Evolutionary conservation across 2,113 vertebrate species (phyloP).

Genomic region (Chloropsis hardwickii): DNA sequence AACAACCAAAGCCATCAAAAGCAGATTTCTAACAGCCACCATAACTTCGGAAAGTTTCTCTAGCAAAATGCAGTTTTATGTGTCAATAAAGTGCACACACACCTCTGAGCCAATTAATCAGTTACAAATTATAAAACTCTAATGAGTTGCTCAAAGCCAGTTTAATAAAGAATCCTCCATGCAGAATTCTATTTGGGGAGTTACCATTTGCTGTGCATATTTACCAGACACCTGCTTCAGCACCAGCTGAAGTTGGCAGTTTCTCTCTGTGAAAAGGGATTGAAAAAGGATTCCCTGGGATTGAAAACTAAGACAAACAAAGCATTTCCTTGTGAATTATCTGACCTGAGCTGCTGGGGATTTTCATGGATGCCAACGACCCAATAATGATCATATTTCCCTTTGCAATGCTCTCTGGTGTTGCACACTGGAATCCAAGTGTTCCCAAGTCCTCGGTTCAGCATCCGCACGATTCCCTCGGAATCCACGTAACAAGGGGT

Average conservation of each 20-base stretch:
- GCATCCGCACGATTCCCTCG: slow-evolving; percentile 83
- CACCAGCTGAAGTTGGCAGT: background rate
- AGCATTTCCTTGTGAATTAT: background rate
- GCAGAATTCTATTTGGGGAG: background rate
- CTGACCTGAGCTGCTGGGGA: slow-evolving; percentile 92
- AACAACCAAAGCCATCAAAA: background rate
- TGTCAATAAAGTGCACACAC: background rate
- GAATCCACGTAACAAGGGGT: slow-evolving; percentile 91
- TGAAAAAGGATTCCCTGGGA: background rate
- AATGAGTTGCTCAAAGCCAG: background rate
- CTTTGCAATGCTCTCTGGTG: slow-evolving; percentile 89
- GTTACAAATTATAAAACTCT: background rate
- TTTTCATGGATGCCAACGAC: slow-evolving; percentile 92
- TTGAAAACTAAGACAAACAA: background rate
- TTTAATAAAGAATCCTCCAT: background rate
- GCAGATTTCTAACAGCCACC: background rate
- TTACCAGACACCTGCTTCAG: background rate
- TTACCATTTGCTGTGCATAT: background rate
- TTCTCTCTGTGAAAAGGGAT: background rate
- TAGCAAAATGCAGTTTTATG: background rate
- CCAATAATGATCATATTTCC: slow-evolving; percentile 94
- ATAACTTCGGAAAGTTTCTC: background rate
- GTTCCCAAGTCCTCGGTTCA: slow-evolving; percentile 87
- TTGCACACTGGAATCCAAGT: slow-evolving; percentile 90
- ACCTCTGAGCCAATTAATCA: background rate